phyloP scores from a whole-genome alignment of 2,113 vertebrate genomes.

The Dasyprocta punctata region DNA sequence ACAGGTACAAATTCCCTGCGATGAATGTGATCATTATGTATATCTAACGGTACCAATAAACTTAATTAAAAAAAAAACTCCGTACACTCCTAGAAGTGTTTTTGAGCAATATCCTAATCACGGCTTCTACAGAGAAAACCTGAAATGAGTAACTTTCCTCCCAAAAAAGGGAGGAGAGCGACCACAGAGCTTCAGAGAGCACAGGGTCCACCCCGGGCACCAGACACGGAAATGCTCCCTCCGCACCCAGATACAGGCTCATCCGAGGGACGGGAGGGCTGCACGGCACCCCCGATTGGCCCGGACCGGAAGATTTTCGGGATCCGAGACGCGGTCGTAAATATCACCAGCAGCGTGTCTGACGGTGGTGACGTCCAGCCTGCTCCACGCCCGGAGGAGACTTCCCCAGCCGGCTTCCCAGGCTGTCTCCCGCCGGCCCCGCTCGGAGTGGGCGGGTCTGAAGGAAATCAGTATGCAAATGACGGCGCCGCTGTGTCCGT shows the following conservation, averaged over 20 bases:
- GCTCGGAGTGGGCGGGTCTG: too few species aligned
- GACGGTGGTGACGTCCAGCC: too few species aligned
- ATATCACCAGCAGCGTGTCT: background rate
- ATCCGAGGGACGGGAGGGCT: too few species aligned
- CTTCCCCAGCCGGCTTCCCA: too few species aligned
- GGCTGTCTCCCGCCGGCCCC: too few species aligned
- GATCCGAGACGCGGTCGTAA: background rate
- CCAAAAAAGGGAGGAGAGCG: background rate
- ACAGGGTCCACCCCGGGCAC: too few species aligned
- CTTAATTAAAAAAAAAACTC: background rate
- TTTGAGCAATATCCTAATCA: background rate
- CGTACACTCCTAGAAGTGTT: background rate
- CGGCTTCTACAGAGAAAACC: background rate
- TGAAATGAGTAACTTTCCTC: background rate
- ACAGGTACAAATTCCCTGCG: background rate
- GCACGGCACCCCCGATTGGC: background rate
- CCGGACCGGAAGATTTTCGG: background rate
- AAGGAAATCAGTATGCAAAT: too few species aligned
- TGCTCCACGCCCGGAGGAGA: too few species aligned
- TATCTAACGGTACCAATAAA: background rate
- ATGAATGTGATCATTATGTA: background rate
- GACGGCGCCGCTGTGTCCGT: fast-evolving
- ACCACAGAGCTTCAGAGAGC: background rate
- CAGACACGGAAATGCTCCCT: too few species aligned
- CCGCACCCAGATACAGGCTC: background rate